These are phyloP conservation scores for Heliconius charithonia DNA, from an alignment of 2,888 invertebrate species.

Conservation along the genomic window DNA sequence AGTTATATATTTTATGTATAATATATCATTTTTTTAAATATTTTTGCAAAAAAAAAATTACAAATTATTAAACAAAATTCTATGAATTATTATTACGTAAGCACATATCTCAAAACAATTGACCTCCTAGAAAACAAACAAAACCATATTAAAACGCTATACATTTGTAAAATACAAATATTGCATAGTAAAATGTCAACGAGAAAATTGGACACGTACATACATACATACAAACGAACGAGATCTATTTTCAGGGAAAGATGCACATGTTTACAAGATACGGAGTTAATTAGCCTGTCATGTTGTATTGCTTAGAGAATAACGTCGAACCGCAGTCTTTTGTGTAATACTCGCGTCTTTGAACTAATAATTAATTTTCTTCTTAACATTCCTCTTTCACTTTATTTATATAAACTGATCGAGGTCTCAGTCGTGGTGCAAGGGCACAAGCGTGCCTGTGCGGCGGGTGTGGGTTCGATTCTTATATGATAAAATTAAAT, in stretches of 20 bases:
- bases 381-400: not conserved
- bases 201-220: constrained; percentile 25
- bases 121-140: not conserved
- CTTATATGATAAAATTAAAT: too few species aligned
- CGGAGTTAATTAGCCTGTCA: constrained; percentile 38
- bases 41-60: too few species aligned
- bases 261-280: constrained; percentile 30
- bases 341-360: constrained; percentile 6
- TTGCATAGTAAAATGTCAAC: constrained; percentile 32
- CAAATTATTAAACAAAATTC: too few species aligned
- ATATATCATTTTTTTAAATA: too few species aligned
- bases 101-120: not conserved
- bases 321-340: constrained; percentile 19
- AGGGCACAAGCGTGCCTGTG: too few species aligned
- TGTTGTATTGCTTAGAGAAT: constrained; percentile 16
- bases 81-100: not conserved
- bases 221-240: not conserved
- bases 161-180: constrained; percentile 21
- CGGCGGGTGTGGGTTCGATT: too few species aligned
- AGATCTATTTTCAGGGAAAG: constrained; percentile 37
- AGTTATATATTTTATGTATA: not conserved
- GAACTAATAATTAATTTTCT: constrained; percentile 1
- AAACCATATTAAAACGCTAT: constrained; percentile 9
- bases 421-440: too few species aligned
- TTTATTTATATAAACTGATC: not conserved